phyloP scores from a whole-genome alignment of 1,140 invertebrate species.

The Piezodorus guildinii region DNA sequence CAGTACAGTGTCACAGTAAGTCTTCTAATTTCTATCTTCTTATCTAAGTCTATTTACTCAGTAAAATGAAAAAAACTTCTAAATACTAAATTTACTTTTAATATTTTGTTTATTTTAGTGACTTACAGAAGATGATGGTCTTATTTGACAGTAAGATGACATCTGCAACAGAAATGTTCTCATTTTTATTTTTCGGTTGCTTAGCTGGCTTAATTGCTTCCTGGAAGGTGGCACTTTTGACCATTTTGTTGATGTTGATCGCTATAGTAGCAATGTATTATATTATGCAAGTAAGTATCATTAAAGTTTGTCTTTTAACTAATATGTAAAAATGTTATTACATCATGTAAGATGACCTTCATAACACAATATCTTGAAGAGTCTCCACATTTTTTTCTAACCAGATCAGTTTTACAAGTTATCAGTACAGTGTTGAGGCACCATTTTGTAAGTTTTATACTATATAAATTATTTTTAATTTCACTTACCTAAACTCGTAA shows the following conservation, averaged over 20 bases:
- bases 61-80: too few species aligned
- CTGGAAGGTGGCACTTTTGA: not conserved
- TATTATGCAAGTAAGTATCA: not conserved
- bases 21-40: not conserved
- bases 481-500: too few species aligned
- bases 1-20: conserved; percentile 5
- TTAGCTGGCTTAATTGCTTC: not conserved
- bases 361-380: too few species aligned
- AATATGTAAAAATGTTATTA: too few species aligned
- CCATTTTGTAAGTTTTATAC: too few species aligned
- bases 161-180: not conserved
- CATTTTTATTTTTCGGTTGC: conserved; percentile 3
- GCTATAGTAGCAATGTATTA: not conserved
- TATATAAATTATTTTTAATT: too few species aligned
- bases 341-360: too few species aligned
- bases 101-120: not conserved
- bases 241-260: not conserved
- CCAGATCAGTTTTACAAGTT: too few species aligned
- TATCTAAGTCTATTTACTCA: too few species aligned
- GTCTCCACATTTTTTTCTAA: too few species aligned
- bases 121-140: conserved; percentile 5
- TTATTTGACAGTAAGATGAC: conserved; percentile 5
- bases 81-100: too few species aligned
- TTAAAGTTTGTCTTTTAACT: not conserved
- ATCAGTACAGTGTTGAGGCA: too few species aligned